These are phyloP conservation scores for Lordiphosa stackelbergi DNA, from an alignment of 1,140 invertebrate genomes.

Conservation along the genomic window DNA sequence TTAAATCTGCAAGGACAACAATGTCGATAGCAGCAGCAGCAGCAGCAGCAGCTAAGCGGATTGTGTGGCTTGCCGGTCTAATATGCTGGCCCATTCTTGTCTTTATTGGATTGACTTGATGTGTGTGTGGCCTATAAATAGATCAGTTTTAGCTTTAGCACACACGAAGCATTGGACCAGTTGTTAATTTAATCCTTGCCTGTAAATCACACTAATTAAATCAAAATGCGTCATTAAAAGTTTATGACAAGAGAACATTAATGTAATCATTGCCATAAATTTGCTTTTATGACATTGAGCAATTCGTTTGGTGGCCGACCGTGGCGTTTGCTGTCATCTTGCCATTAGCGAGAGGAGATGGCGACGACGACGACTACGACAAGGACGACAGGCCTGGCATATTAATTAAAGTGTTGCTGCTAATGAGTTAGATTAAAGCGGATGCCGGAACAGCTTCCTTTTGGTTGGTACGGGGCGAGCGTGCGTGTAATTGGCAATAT, in stretches of 20 bases:
- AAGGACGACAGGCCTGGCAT: conserved; percentile 26
- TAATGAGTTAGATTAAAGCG: conserved; percentile 69
- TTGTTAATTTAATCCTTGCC: conserved; percentile 1
- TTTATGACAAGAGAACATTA: conserved; percentile 39
- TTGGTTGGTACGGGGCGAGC: conserved; percentile 17
- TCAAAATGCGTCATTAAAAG: conserved; percentile 54
- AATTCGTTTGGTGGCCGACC: conserved; percentile 47
- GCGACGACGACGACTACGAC: conserved; percentile 8
- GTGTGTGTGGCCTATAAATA: conserved; percentile 17
- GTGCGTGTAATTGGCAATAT: conserved; percentile 43
- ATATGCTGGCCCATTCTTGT: conserved; percentile 14
- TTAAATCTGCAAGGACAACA: conserved; percentile 12
- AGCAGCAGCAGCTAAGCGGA: conserved; percentile 31
- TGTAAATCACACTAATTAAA: conserved; percentile 58
- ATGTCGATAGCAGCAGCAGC: background rate
- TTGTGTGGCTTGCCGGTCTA: conserved; percentile 25
- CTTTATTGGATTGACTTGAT: conserved; percentile 49
- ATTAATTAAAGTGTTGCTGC: conserved; percentile 69
- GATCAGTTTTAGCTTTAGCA: conserved; percentile 13
- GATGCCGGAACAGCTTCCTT: conserved; percentile 9
- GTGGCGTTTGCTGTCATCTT: conserved; percentile 13
- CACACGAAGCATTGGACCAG: conserved; percentile 4
- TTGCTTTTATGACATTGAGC: conserved; percentile 55
- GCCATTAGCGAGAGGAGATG: conserved; percentile 7
- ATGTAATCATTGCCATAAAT: conserved; percentile 65